Conservation (phyloP, 2,888 invertebrate genomes). For the Rhagophthalmus giganteus region DNA sequence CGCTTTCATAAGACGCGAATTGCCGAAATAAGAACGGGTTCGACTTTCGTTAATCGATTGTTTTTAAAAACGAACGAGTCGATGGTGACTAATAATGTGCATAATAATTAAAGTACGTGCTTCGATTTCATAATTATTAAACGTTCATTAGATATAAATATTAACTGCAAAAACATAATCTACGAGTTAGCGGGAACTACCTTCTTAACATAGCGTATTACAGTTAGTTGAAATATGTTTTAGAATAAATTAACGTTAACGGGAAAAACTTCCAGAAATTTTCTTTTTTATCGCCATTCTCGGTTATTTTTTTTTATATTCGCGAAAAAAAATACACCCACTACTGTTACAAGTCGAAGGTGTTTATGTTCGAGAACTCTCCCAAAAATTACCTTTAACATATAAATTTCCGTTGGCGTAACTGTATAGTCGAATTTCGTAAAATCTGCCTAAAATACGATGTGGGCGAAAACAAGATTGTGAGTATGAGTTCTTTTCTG, state of each 20-base stretch:
- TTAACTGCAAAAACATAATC: constrained; percentile 6
- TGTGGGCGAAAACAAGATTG: background rate
- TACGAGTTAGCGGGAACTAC: background rate
- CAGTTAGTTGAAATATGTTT: constrained; percentile 8
- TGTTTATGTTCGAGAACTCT: no score
- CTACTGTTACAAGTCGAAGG: no score
- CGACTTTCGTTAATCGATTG: background rate
- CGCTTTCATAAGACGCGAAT: no score
- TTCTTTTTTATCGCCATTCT: no score
- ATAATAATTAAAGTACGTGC: constrained; percentile 1
- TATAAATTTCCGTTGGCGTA: background rate
- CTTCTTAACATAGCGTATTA: background rate
- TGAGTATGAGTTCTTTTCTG: background rate
- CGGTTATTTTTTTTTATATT: background rate
- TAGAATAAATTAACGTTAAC: constrained; percentile 7
- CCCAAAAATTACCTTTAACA: background rate
- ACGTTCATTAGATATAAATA: constrained; percentile 4
- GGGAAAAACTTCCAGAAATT: constrained; percentile 4
- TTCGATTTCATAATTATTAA: constrained; percentile 1
- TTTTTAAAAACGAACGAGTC: no score
- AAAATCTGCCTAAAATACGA: background rate
- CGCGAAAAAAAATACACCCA: no score
- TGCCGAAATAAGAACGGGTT: no score
- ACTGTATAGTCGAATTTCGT: background rate
- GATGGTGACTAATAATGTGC: background rate